phyloP scores from a whole-genome alignment of 1,140 invertebrate genomes.

The Cotesia vestalis region DNA sequence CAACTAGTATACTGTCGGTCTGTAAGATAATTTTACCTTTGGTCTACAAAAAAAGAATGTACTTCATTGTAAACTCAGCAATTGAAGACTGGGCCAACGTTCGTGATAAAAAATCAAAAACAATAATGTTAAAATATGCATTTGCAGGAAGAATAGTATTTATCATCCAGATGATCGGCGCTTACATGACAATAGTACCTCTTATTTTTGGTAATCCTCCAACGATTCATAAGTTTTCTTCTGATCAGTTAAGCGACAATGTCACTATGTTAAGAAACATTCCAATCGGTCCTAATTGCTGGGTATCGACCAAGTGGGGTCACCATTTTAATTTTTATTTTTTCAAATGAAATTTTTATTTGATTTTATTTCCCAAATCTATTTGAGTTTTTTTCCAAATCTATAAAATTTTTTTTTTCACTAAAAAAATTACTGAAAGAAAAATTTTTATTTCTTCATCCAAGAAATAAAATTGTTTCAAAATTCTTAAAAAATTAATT shows the following conservation, averaged over 20 bases:
- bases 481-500: no score
- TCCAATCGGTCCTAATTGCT: slow-evolving; percentile 36
- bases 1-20: background rate
- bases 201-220: slow-evolving; percentile 18
- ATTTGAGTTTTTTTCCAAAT: no score
- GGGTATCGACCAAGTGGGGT: slow-evolving; percentile 7
- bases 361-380: no score
- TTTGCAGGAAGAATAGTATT: slow-evolving; percentile 18
- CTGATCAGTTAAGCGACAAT: background rate
- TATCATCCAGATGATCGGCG: slow-evolving; percentile 29
- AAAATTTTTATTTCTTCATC: no score
- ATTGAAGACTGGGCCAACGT: slow-evolving; percentile 26
- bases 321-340: no score
- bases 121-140: slow-evolving; percentile 25
- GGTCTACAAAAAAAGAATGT: slow-evolving; percentile 17
- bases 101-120: background rate
- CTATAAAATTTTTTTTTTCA: no score
- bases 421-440: no score
- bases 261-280: slow-evolving; percentile 22
- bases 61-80: slow-evolving; percentile 12
- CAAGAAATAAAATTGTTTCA: no score
- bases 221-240: background rate
- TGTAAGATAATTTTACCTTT: slow-evolving; percentile 22
- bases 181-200: slow-evolving; percentile 4
- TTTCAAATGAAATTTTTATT: no score